Evolutionary conservation across 1,140 invertebrate species (phyloP).

Genomic region (Zaprionus vittiger): DNA sequence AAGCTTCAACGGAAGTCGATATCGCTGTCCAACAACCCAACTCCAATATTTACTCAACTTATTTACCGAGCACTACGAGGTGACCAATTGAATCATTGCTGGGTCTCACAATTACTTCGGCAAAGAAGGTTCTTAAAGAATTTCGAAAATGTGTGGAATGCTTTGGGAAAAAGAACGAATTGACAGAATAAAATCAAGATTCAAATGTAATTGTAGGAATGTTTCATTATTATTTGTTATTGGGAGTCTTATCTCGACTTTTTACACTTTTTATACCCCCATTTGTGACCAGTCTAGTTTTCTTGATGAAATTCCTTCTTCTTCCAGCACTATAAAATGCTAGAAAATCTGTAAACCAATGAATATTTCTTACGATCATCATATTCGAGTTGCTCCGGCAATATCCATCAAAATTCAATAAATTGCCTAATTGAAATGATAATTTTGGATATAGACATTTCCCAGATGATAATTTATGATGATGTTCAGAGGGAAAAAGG

Average conservation of each 20-base stretch:
- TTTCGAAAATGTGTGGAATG: background rate
- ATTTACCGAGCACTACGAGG: constrained; percentile 28
- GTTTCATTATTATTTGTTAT: too few species aligned
- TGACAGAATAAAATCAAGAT: background rate
- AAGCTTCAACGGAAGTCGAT: constrained; percentile 34
- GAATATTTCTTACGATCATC: too few species aligned
- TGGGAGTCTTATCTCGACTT: too few species aligned
- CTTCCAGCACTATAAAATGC: too few species aligned
- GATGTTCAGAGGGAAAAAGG: constrained; percentile 5
- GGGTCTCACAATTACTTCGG: background rate
- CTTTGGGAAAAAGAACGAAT: background rate
- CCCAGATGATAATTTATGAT: constrained; percentile 23
- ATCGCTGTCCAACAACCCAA: constrained; percentile 32
- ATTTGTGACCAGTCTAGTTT: too few species aligned
- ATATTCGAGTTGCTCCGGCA: too few species aligned
- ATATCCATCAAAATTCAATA: background rate
- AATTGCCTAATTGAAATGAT: constrained; percentile 28
- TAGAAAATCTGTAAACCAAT: too few species aligned
- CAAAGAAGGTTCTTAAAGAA: background rate
- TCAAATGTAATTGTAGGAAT: too few species aligned
- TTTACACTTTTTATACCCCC: too few species aligned
- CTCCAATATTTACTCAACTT: constrained; percentile 38
- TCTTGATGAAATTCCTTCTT: too few species aligned
- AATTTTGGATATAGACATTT: constrained; percentile 26
- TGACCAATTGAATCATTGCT: constrained; percentile 25